These are phyloP conservation scores for Austrolebias charrua DNA, from an alignment of 2,797 vertebrate species.

Conservation along the genomic window DNA sequence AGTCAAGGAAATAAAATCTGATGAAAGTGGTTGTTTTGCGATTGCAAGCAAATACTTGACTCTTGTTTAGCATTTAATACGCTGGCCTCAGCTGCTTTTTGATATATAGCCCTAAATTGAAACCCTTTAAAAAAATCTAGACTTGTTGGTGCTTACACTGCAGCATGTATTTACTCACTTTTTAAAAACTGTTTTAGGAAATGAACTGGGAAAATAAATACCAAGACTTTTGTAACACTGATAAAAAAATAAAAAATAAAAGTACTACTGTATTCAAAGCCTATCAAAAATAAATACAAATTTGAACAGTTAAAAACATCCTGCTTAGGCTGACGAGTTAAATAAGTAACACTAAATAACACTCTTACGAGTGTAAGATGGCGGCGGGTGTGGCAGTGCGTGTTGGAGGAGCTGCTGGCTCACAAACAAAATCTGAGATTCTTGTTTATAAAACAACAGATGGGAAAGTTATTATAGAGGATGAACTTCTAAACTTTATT, in stretches of 20 bases:
- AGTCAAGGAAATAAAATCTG: conserved; percentile 49
- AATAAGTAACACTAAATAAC: too few species aligned
- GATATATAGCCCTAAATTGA: conserved; percentile 46
- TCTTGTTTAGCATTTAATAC: conserved; percentile 51
- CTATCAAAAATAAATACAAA: too few species aligned
- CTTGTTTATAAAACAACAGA: too few species aligned
- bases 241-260: background rate
- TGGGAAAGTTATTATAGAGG: too few species aligned
- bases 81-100: conserved; percentile 59
- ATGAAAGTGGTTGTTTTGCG: conserved; percentile 49
- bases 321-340: background rate
- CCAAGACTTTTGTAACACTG: background rate
- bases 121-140: conserved; percentile 26
- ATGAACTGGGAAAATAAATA: background rate
- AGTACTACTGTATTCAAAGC: background rate
- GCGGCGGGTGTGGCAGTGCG: too few species aligned
- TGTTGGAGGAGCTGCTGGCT: too few species aligned
- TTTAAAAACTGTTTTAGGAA: conserved; percentile 1
- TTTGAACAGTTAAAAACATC: too few species aligned
- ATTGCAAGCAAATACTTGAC: conserved; percentile 39
- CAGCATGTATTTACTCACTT: conserved; percentile 17
- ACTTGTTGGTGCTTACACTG: conserved; percentile 40
- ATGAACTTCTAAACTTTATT: too few species aligned
- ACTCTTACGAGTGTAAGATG: too few species aligned
- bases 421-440: too few species aligned